These are phyloP conservation scores for Chrysomela aeneicollis DNA, from an alignment of 2,888 invertebrate species.

Conservation along the genomic window DNA sequence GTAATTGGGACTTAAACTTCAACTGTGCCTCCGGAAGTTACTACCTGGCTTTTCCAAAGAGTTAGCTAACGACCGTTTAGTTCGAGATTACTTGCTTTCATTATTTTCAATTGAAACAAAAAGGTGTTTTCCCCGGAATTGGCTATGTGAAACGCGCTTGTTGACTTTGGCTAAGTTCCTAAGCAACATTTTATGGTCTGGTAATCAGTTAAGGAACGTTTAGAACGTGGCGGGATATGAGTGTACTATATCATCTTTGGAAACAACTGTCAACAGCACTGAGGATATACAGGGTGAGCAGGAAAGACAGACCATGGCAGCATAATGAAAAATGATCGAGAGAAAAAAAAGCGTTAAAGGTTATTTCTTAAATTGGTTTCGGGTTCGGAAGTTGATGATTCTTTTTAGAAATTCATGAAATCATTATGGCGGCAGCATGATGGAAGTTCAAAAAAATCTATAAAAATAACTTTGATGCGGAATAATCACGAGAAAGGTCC, in stretches of 20 bases:
- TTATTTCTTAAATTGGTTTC: no score
- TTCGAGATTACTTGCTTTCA: neutral
- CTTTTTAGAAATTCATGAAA: no score
- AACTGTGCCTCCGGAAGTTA: neutral
- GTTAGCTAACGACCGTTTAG: neutral
- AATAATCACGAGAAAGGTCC: no score
- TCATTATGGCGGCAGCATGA: no score
- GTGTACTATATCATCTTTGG: neutral
- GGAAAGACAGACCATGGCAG: no score
- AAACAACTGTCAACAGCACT: neutral
- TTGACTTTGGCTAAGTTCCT: slow-evolving; percentile 1
- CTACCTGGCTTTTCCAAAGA: neutral
- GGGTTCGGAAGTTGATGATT: no score
- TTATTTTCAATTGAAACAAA: slow-evolving; percentile 2
- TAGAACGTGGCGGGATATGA: neutral
- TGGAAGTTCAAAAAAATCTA: no score
- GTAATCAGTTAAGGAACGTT: neutral
- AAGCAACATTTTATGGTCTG: neutral
- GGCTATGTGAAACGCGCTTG: neutral
- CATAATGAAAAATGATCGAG: no score
- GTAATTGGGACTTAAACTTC: neutral
- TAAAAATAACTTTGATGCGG: no score
- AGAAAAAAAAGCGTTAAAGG: no score
- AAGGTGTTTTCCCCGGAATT: neutral
- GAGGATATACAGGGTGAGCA: neutral